Percentiles rank a stretch among this genome's conserved stretches.
Conservation (phyloP, 2,797 vertebrate species). For the Okamejei kenojei region DNA sequence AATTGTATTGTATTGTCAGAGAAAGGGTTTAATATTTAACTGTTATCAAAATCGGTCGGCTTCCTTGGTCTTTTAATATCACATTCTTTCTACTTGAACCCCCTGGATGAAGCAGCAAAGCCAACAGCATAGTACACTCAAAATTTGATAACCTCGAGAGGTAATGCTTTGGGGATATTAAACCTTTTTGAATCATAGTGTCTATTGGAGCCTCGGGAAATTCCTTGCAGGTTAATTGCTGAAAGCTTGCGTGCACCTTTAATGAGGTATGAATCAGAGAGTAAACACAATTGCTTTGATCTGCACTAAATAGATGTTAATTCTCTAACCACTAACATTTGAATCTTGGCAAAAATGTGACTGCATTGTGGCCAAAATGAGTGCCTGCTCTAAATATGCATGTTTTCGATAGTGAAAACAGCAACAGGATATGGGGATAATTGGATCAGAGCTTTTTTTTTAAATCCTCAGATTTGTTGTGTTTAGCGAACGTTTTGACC, state of each 20-base stretch:
- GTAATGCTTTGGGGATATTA: not conserved
- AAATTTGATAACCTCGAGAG: not conserved
- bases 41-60: not conserved
- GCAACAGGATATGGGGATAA: not conserved
- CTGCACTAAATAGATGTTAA: not conserved
- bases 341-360: not conserved
- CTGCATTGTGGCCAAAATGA: not conserved
- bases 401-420: not conserved
- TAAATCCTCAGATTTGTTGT: not conserved
- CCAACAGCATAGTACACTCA: not conserved
- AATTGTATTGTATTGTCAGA: not conserved
- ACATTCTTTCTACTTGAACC: not conserved
- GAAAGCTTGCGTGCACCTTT: not conserved
- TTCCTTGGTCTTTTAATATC: not conserved
- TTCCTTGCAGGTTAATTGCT: not conserved
- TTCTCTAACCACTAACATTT: not conserved
- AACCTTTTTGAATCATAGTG: not conserved
- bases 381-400: not conserved
- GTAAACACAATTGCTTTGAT: not conserved
- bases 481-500: too few species aligned
- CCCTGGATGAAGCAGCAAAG: not conserved
- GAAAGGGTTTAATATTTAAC: not conserved
- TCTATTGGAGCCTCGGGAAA: not conserved
- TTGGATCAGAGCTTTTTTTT: not conserved
- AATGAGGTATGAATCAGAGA: not conserved